Base-by-base conservation (phyloP, 2,888 invertebrate species). In the Drosophila subsilvestris region DNA sequence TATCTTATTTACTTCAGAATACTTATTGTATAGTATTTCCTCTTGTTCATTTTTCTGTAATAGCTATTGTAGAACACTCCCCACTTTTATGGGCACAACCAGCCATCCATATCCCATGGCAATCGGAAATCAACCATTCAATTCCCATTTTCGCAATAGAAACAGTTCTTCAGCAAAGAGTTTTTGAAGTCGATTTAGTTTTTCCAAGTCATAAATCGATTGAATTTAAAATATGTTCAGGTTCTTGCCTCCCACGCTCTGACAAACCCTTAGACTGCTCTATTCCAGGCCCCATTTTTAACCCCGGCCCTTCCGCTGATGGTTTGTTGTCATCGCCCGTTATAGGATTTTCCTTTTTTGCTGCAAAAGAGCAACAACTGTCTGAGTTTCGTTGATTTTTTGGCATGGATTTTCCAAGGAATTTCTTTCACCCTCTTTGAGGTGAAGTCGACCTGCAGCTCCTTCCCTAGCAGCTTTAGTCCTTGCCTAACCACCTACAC, bases 151-250 rank as follows among this genome's bases (percentile, higher is more conserved):
- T 55, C 20, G 27, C 27, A 50, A 66, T 32, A 12, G 12, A 32
- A 32, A 32, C 32, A n/a, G 66, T 57, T 50, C 29, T 27, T 67
- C 50, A 66, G 45, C 50, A 63, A 56, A 49, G 50, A 50, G 66
- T 67, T 67, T 67, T 66, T 70, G 43, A 62, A 70, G 57, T 70
- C 37, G 37, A n/a, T 37, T 37, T 7, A 37, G 37, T n/a, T 37
- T 70, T 53, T 57, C 50, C 56, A 22, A 27, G 32, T 53, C 58
- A 71, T 63, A 71, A 71, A 71, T 71, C 71, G 71, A 71, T 71
- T 71, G 63, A 71, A 71, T 71, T 71, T 71, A 54, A 71, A 71
- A 71, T 71, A 63, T 71, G 63, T 63, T 63, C 47, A 53, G 63
- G 57, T 20, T 48, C 32, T 54, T 42, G 17, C 37, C 12, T 48